phyloP scores from a whole-genome alignment of 2,888 invertebrate genomes.

The Nematopogon swammerdamellus region DNA sequence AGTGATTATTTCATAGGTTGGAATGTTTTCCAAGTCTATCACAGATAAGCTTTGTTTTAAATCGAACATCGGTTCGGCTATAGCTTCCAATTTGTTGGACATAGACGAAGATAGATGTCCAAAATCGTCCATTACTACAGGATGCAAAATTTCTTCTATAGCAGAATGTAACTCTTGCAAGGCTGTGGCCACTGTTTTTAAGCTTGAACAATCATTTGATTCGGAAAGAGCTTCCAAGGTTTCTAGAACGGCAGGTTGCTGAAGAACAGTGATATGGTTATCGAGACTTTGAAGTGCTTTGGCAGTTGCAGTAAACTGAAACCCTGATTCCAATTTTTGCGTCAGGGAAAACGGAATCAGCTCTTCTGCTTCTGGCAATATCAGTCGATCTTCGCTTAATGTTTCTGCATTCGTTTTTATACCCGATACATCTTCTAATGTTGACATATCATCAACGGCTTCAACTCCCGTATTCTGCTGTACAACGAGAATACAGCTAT shows the following conservation, averaged over 20 bases:
- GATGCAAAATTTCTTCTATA: constrained; percentile 35
- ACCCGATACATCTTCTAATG: constrained; percentile 55
- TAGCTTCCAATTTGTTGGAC: constrained; percentile 25
- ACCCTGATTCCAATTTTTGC: constrained; percentile 13
- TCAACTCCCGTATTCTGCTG: constrained; percentile 47
- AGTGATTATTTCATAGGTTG: constrained; percentile 35
- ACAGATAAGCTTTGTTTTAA: constrained; percentile 33
- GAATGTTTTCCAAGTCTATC: constrained; percentile 35
- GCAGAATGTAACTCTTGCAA: constrained; percentile 28
- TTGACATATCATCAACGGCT: constrained; percentile 48
- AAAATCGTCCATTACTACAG: constrained; percentile 29
- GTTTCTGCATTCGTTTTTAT: constrained; percentile 54
- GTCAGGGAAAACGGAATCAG: constrained; percentile 19
- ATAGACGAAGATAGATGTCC: constrained; percentile 20
- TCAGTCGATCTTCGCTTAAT: constrained; percentile 30
- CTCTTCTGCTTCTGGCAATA: constrained; percentile 19
- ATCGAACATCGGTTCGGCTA: constrained; percentile 38
- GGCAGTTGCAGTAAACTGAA: constrained; percentile 22
- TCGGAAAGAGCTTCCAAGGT: constrained; percentile 33
- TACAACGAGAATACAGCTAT: constrained; percentile 43
- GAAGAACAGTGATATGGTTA: constrained; percentile 29
- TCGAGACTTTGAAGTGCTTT: constrained; percentile 33
- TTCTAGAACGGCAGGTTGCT: constrained; percentile 32
- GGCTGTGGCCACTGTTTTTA: constrained; percentile 27
- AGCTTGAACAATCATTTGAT: constrained; percentile 29